Percentiles rank a stretch among this genome's conserved stretches.
Conservation (phyloP, 1,140 invertebrate species). For the Aphis gossypii region DNA sequence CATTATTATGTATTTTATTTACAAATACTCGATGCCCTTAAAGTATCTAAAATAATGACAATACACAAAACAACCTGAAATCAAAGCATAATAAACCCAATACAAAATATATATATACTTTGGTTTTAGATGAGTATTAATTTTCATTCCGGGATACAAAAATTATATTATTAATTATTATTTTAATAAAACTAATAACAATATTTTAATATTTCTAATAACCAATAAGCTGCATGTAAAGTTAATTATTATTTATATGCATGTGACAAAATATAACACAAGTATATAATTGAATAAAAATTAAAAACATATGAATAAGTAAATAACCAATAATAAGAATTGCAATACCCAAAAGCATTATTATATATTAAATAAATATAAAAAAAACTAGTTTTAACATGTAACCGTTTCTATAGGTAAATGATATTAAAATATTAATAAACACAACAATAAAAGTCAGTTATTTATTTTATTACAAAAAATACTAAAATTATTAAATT, state of each 20-base stretch:
- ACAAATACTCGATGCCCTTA: not conserved
- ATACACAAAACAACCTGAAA: not conserved
- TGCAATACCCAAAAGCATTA: not conserved
- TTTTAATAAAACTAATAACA: not conserved
- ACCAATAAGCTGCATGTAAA: not conserved
- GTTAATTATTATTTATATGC: not conserved
- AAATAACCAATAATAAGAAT: not conserved
- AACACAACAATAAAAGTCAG: not conserved
- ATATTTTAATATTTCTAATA: not conserved
- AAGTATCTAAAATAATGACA: not conserved
- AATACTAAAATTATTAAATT: not conserved
- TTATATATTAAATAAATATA: not conserved
- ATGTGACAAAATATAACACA: not conserved
- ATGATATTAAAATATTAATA: not conserved
- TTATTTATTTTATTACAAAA: not conserved
- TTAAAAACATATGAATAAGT: not conserved
- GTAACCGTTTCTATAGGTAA: not conserved
- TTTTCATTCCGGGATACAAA: not conserved
- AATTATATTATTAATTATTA: not conserved
- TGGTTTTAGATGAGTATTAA: not conserved
- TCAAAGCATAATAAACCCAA: not conserved
- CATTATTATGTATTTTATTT: not conserved
- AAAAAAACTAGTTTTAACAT: not conserved
- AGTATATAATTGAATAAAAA: not conserved
- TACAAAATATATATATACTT: not conserved